Evolutionary conservation across 2,888 invertebrate species (phyloP).

Genomic region (Pteria penguin): DNA sequence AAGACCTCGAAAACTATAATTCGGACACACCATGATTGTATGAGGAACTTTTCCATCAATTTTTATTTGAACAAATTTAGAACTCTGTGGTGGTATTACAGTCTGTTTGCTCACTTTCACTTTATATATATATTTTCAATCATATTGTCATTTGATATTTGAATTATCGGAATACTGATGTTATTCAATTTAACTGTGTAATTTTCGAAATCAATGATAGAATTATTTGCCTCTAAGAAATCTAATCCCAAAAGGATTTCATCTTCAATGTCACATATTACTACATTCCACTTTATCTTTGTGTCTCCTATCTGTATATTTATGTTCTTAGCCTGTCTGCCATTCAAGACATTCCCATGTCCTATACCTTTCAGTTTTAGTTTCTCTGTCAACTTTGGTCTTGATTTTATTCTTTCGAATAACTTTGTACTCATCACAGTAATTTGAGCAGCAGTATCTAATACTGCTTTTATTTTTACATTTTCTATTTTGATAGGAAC

Average conservation of each 20-base stretch:
- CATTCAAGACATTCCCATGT: too few species aligned
- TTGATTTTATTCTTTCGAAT: not conserved
- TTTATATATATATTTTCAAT: not conserved
- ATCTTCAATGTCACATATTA: not conserved
- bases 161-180: not conserved
- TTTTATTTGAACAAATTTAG: not conserved
- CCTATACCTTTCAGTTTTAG: not conserved
- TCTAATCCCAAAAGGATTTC: not conserved
- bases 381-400: not conserved
- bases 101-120: not conserved
- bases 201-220: not conserved
- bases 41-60: not conserved
- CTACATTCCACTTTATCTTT: not conserved
- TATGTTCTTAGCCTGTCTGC: too few species aligned
- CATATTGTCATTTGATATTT: too few species aligned
- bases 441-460: slow-evolving; percentile 18
- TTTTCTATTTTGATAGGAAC: not conserved
- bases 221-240: not conserved
- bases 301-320: too few species aligned
- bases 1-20: not conserved
- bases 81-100: not conserved
- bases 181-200: not conserved
- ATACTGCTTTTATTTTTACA: not conserved
- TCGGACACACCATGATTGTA: not conserved
- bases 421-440: not conserved